Conservation (phyloP, 2,113 vertebrate species). For the Burhinus oedicnemus region DNA sequence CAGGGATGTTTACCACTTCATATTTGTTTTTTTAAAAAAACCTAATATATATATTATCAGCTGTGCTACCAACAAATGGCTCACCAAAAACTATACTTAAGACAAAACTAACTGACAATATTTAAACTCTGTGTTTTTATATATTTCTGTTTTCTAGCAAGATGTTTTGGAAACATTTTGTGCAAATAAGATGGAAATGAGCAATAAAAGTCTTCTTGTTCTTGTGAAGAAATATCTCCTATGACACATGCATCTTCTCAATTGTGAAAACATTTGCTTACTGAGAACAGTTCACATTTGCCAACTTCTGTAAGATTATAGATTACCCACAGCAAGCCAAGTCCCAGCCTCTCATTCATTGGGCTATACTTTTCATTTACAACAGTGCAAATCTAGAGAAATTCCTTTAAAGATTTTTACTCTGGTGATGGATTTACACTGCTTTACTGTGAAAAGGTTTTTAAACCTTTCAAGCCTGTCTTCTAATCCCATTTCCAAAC, state of each 20-base stretch:
- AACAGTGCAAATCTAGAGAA: not conserved
- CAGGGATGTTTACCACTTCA: not conserved
- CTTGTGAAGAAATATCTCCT: conserved; percentile 20
- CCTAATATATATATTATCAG: not conserved
- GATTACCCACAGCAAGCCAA: not conserved
- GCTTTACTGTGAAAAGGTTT: not conserved
- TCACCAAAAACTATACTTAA: not conserved
- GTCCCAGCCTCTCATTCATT: not conserved
- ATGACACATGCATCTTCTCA: conserved; percentile 18
- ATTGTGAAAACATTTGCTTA: conserved; percentile 44
- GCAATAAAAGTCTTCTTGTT: conserved; percentile 4
- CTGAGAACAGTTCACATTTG: conserved; percentile 11
- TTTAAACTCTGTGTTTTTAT: not conserved
- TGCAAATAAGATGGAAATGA: conserved; percentile 52
- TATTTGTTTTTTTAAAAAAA: not conserved
- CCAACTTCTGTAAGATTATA: not conserved
- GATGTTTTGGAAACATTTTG: conserved; percentile 32
- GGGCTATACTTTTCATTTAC: not conserved
- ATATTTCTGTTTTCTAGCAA: conserved; percentile 12
- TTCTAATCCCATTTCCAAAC: not conserved
- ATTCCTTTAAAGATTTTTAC: not conserved
- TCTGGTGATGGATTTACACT: not conserved
- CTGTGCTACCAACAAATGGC: not conserved
- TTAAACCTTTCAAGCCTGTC: not conserved
- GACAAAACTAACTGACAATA: not conserved